A percentile compares a stretch with the other conserved stretches of the same genome.
These are phyloP conservation scores for Tanytarsus gracilentus DNA, from an alignment of 2,888 invertebrate species.

Conservation along the genomic window DNA sequence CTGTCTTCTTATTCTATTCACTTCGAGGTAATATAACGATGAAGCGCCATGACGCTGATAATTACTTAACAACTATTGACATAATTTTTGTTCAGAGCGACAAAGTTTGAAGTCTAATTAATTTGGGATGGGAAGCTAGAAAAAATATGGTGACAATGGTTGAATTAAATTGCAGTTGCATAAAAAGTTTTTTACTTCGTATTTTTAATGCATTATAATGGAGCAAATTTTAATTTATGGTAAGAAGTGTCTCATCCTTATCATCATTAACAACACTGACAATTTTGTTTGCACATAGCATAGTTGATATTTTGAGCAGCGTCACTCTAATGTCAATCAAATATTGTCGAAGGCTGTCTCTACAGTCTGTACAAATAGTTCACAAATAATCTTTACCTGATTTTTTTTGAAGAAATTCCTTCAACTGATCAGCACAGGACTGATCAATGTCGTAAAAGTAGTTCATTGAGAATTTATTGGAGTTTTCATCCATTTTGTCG, in stretches of 20 bases:
- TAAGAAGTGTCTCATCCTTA: too few species aligned
- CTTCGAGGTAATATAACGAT: neutral
- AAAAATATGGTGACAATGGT: too few species aligned
- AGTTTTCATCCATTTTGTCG: conserved; percentile 3
- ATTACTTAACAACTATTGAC: too few species aligned
- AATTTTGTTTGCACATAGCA: neutral
- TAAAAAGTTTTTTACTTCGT: too few species aligned
- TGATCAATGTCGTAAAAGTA: conserved; percentile 27
- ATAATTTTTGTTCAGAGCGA: too few species aligned
- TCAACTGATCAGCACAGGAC: conserved; percentile 14
- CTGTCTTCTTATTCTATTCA: too few species aligned
- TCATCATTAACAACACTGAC: too few species aligned
- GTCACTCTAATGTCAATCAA: neutral
- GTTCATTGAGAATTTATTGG: conserved; percentile 13
- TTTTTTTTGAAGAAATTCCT: conserved; percentile 13
- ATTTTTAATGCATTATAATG: too few species aligned
- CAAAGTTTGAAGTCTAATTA: too few species aligned
- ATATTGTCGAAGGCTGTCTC: neutral
- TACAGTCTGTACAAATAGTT: neutral
- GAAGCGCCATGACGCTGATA: neutral
- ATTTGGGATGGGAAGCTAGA: too few species aligned
- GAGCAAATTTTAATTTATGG: too few species aligned
- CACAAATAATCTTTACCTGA: conserved; percentile 12
- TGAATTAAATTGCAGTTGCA: too few species aligned
- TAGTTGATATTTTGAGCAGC: neutral